Conservation (phyloP, 2,888 invertebrate species). For the Teleogryllus oceanicus region DNA sequence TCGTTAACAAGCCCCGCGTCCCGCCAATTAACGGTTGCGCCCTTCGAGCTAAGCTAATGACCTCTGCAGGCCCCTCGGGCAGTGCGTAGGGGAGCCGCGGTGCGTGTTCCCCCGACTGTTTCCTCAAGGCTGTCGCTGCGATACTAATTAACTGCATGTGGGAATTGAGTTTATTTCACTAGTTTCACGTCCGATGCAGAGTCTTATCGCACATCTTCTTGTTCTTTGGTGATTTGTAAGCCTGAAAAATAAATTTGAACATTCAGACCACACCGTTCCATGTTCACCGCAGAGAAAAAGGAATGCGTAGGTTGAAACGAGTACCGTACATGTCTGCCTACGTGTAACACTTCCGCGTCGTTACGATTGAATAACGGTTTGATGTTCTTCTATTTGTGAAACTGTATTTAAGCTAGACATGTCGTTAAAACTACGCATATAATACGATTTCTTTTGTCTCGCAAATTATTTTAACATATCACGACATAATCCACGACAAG, state of each 20-base stretch:
- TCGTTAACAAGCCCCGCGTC: neutral
- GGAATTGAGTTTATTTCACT: neutral
- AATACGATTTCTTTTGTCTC: too few relatives aligned
- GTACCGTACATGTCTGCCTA: neutral
- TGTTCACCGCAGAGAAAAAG: neutral
- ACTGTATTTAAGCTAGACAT: too few relatives aligned
- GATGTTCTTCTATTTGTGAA: neutral
- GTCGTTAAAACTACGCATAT: too few relatives aligned
- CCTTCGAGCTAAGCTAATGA: neutral
- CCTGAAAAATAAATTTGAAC: neutral
- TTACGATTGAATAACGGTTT: neutral
- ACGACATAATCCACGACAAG: too few relatives aligned
- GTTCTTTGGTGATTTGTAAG: neutral
- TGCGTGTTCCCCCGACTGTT: neutral
- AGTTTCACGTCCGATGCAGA: neutral
- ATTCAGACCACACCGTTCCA: neutral
- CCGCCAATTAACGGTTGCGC: conserved; percentile 6
- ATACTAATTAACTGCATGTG: neutral
- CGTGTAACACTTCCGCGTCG: conserved; percentile 11
- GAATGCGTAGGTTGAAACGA: neutral
- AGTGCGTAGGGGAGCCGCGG: neutral
- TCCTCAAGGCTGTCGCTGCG: neutral
- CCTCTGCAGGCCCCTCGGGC: neutral
- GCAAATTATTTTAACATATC: too few relatives aligned
- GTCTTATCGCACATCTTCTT: neutral